Base-by-base conservation (phyloP, 1,140 invertebrate species). In the Caenorhabditis tropicalis region DNA sequence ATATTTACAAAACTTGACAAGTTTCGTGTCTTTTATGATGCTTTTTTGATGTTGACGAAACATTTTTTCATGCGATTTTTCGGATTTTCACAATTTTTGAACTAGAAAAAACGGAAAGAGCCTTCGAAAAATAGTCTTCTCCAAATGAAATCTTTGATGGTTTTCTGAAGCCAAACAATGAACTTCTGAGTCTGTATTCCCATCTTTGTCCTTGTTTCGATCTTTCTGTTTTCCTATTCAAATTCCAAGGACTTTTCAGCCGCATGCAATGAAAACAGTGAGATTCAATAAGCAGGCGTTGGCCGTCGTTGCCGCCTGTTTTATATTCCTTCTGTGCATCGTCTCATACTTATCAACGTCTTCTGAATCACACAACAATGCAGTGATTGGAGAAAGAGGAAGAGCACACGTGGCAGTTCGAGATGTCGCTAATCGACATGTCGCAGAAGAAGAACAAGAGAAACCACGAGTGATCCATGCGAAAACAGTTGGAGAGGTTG, bases 201-300 rank as follows among this genome's bases (percentile, higher is more conserved):
- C n/a, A n/a, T n/a, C n/a, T n/a, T n/a, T n/a, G n/a, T 46, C 24
- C 4, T 31, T 27, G 12, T 36, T 46, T n/a, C 12, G 43, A 24
- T 21, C 65, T n/a, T 10, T 65, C 58, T 21, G 27, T 19, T 19
- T 36, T 65, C 24, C 53, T 24, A 6, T 29, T 12, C 3, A 56
- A 33, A 33, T 16, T 33, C 16, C 33, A 3, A 43, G 21, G 0
- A 24, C 27, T 74, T 74, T 43, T 19, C 53, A 84, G 83, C 19
- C 83, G 39, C 36, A 84, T 84, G 83, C 53, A 46, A 84, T 84
- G 83, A 65, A 84, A 84, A 84, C 83, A 48, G 83, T 84, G 33
- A 33, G 65, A 16, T 84, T 84, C 48, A 84, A 84, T 29, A 65
- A 70, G 31, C 53, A 65, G 49, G 83, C 83, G 29, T 19, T 84